Base-by-base conservation (phyloP, 2,797 vertebrate species). In the Pelochelys cantorii region DNA sequence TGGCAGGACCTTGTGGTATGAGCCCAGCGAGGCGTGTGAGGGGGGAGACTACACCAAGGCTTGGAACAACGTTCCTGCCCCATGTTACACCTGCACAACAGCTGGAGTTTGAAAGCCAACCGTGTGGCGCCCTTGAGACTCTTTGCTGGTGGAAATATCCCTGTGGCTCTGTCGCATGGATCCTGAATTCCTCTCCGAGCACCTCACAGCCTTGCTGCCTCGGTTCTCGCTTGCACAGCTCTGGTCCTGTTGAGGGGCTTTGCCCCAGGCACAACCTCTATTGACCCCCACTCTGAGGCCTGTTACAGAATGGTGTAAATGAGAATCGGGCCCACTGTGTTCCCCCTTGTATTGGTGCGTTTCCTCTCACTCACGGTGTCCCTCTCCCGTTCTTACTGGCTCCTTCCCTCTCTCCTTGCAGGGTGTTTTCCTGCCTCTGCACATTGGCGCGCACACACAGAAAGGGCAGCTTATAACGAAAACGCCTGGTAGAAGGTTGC, bases 41-140 rank as follows among this genome's bases (percentile, higher is more conserved):
- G 11, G n/a, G 31, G n/a, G 34, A 20, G 34, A 68, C 17, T 5
- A 0, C 20, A 31, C 27, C 81, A 23, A 23, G 77, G 9, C 25
- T 17, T 87, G 82, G 74, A 23, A 11, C 52, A 74, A 52, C 0
- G 2, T 27, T 4, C 48, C 34, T 14, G 11, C 11, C 37, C 56
- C 2, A 1, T 48, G 17, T 20, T 11, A 8, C n/a, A 7, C 20
- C 1, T 27, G 4, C 13, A 2, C 0, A 15, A 17, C 4, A 55
- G 82, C 71, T 25, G 2, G 48, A 29, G 7, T 65, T 31, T 7
- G 8, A 62, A 62, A 48, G 42, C 42, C 42, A 48, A 8, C 59
- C 27, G 4, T 29, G 7, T 60, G 12, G 27, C 15, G 7, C 12
- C 60, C 29, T 7, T 65, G 29, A 62, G 60, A 17, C 29, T 18